Evolutionary conservation across 2,888 invertebrate species (phyloP), one percentile per base, ranked within the genome.

Genomic region (Heliconius ethilla): DNA sequence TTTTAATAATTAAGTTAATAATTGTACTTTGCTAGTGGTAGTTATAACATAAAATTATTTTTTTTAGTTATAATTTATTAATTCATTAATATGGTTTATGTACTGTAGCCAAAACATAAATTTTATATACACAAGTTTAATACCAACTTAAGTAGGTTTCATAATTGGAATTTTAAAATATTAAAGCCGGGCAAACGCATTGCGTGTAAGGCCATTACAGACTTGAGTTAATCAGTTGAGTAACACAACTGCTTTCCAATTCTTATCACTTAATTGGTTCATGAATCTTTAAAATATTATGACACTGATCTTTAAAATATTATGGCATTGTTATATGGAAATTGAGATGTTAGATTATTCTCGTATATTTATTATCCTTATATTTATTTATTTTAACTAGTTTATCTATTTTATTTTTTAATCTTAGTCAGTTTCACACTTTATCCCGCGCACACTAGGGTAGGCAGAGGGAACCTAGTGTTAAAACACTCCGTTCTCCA

Each of bases 261-360:
- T 78, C 78, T 78, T 77, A 80, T 79, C 80, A 76, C 62, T 82
- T 81, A 83, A 83, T 82, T 81, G 81, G 80, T 82, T 80, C 80
- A 81, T 80, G 79, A 78, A 82, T 82, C 82, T 81, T 75, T 76
- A 76, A 79, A 81, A 81, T 80, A 77, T 82, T 80, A 63, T 81
- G 81, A 81, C 81, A 81, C 29, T 51, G 0, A 82, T 82, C 82
- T 81, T 75, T 76, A 76, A 79, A 81, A 81, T 80, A 77, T 82
- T 62, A 70, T 33, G 45, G 59, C n/a, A 74, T 69, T 74, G 51
- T 40, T 33, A 65, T 67, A 37, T 67, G 27, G 55, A 37, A 22
- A 79, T 55, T 75, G 27, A 27, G 29, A 59, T 76, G 29, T 74
- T 15, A 55, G 51, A 76, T 70, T n/a, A 62, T 63, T 5, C 51